Evolutionary conservation across 2,797 vertebrate genomes (phyloP), one percentile per base, ranked within the genome.

Genomic region (Hydrolagus colliei): DNA sequence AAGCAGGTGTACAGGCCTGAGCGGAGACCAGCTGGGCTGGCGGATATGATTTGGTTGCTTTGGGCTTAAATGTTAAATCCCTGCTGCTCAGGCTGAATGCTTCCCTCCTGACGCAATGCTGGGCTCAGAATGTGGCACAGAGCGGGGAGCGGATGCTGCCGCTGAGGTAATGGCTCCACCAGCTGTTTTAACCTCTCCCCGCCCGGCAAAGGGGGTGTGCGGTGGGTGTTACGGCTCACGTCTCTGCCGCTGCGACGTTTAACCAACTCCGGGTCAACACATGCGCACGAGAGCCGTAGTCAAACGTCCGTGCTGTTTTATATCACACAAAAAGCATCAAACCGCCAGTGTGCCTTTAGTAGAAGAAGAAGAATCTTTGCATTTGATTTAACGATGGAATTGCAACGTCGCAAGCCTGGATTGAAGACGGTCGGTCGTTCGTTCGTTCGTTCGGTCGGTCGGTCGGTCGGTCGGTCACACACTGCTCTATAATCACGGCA

Each of bases 1-100:
- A 93, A 93, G 93, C 95, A 96, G 96, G 95, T 96, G 95, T 91
- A 91, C 91, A 91, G 91, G 88, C 87, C 88, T 68, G 91, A 90
- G 92, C 91, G 87, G 87, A 89, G 91, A 91, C 90, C 92, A 94
- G 93, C 93, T 94, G 93, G 90, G 92, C 86, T 74, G 87, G 92
- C 85, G 88, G 91, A 93, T 91, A 89, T 88, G 91, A 89, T 91
- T 90, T 72, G 89, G 88, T 91, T 94, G 92, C 90, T 91, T 91
- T 86, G 87, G 91, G 88, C 91, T 91, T 91, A 88, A 86, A 88
- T 88, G 90, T 93, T 91, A 94, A 93, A 94, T 93, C 93, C 93
- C 91, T 76, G 61, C 86, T 90, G 89, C 93, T 91, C 92, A 89
- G 91, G 88, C 89, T 90, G 89, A 93, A 93, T 94, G 91, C 88